Base-by-base conservation (phyloP, 2,888 invertebrate species). In the Drosophila mimica region DNA sequence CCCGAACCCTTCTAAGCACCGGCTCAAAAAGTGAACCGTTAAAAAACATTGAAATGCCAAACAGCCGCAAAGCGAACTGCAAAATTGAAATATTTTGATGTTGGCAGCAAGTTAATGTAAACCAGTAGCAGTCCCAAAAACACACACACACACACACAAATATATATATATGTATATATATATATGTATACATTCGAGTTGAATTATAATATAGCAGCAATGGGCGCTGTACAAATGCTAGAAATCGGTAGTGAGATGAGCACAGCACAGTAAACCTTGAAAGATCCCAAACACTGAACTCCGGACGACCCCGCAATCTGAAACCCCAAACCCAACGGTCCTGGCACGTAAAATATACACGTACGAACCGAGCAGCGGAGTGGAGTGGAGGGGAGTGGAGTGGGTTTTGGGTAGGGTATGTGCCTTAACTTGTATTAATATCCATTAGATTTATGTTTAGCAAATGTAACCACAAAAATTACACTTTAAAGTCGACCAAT, bases 151-250 rank as follows among this genome's bases (percentile, higher is more conserved):
- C 54, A 53, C 46, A 65, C 53, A 30, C 28, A 68, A n/a, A 40
- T 8, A 51, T n/a, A 60, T 28, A 64, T 31, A 56, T 11, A 20
- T 3, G 11, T 6, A 43, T 7, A 20, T n/a, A n/a, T 5, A n/a
- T 9, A 9, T 5, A 1, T 20, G 13, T 7, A 13, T 6, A 11
- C 76, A 79, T 81, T 83, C 79, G 70, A 86, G 89, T 81, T 87
- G 88, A 85, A 89, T 85, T 85, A 85, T 85, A 85, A 85, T 87
- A 85, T 83, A 89, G 82, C 84, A 89, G 87, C 82, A 81, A 89
- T 76, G 83, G 86, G 70, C 88, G 77, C 77, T 82, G 63, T 74
- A 69, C 74, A 84, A 84, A 88, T 84, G 75, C 85, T 89, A 89
- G 88, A 87, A 89, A 89, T 89, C 89, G 82, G 79, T 79, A 79